phyloP scores from a whole-genome alignment of 2,888 invertebrate genomes.

The Epinotia bilunana region DNA sequence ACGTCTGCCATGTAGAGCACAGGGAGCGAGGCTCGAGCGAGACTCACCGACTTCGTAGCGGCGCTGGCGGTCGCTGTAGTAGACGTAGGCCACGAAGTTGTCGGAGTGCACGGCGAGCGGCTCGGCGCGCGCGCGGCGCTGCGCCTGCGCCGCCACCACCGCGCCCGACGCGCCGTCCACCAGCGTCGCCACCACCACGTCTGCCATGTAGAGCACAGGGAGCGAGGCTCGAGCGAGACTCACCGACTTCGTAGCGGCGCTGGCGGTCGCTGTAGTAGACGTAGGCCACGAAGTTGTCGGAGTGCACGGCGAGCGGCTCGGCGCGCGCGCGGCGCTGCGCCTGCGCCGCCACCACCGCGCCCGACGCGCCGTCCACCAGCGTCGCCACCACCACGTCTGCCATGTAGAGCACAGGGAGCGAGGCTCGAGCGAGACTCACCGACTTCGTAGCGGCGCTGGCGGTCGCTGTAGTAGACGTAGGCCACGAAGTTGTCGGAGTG shows the following conservation, averaged over 20 bases:
- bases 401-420: too few relatives aligned
- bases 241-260: conserved; percentile 94
- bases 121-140: conserved; percentile 93
- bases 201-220: too few relatives aligned
- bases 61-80: conserved; percentile 96
- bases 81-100: conserved; percentile 97
- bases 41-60: conserved; percentile 91
- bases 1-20: conserved; percentile 61
- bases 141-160: conserved; percentile 92
- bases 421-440: conserved; percentile 69
- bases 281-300: conserved; percentile 98
- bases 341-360: conserved; percentile 92
- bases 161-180: conserved; percentile 96
- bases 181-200: conserved; percentile 93
- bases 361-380: conserved; percentile 96
- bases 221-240: conserved; percentile 27
- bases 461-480: conserved; percentile 97
- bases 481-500: conserved; percentile 99
- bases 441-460: conserved; percentile 95
- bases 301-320: conserved; percentile 93
- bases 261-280: conserved; percentile 97
- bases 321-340: conserved; percentile 93
- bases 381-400: conserved; percentile 93
- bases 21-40: too few relatives aligned
- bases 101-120: conserved; percentile 95